These are phyloP conservation scores for Sarcoramphus papa DNA, from an alignment of 2,797 vertebrate species.

Conservation along the genomic window DNA sequence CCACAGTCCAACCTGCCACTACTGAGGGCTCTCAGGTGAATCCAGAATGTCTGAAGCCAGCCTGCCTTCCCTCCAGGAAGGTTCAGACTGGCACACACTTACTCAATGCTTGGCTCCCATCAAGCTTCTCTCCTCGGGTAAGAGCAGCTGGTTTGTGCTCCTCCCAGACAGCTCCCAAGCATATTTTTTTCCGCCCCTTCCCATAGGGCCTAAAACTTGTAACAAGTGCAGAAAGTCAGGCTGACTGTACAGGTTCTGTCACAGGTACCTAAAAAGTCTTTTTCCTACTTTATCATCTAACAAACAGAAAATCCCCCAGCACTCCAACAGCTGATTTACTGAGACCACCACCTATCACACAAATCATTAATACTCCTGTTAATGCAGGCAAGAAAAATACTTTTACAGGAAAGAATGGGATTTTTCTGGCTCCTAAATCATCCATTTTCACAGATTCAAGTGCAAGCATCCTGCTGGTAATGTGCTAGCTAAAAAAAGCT, in stretches of 20 bases:
- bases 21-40: rapidly evolving
- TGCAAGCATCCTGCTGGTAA: background rate
- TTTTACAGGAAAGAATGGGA: background rate
- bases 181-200: background rate
- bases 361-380: background rate
- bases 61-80: background rate
- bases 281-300: background rate
- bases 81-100: background rate
- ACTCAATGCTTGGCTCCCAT: background rate
- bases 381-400: background rate
- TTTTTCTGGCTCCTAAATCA: background rate
- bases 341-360: background rate
- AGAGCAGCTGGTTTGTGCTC: conserved; percentile 1
- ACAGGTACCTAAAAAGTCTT: background rate
- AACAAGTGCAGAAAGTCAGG: background rate
- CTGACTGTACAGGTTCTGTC: conserved; percentile 27
- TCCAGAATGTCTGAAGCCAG: background rate
- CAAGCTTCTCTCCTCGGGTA: background rate
- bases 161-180: background rate
- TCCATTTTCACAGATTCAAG: background rate
- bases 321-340: background rate
- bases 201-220: conserved; percentile 1
- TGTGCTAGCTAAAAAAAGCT: background rate
- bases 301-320: background rate
- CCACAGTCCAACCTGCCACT: background rate